Conservation (phyloP, 2,888 invertebrate genomes). For the Ditula angustiorana region DNA sequence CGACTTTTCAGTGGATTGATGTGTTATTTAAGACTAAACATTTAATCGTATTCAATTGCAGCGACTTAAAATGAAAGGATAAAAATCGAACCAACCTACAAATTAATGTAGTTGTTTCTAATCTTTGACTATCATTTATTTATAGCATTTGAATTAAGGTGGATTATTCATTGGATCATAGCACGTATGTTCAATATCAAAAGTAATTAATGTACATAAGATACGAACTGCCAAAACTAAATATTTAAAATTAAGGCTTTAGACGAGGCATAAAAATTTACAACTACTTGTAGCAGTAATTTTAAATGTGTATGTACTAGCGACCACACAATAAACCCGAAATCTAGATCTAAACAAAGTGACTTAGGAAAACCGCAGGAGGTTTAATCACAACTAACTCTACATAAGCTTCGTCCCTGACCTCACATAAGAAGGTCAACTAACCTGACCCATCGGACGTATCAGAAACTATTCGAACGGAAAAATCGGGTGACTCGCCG, state of each 20-base stretch:
- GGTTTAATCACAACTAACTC: not conserved
- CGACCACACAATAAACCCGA: not conserved
- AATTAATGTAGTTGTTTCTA: not conserved
- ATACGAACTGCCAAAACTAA: too few relatives aligned
- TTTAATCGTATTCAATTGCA: not conserved
- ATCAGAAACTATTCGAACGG: conserved; percentile 79
- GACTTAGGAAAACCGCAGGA: not conserved
- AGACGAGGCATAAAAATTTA: too few relatives aligned
- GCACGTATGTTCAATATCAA: too few relatives aligned
- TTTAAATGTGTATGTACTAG: too few relatives aligned
- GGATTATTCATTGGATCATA: too few relatives aligned
- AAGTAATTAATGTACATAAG: too few relatives aligned
- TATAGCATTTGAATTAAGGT: too few relatives aligned
- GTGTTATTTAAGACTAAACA: not conserved
- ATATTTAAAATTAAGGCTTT: too few relatives aligned
- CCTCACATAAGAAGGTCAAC: conserved; percentile 70
- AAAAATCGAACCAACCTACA: not conserved
- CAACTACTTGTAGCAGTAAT: too few relatives aligned
- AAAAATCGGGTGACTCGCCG: conserved; percentile 73
- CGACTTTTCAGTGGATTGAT: not conserved
- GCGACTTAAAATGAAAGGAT: not conserved
- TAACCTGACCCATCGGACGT: conserved; percentile 63
- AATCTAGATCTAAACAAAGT: not conserved
- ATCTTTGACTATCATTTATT: not conserved
- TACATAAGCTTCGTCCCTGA: conserved; percentile 60